Evolutionary conservation across 2,113 vertebrate species (phyloP).

Genomic region (Dendrocopos noguchii): DNA sequence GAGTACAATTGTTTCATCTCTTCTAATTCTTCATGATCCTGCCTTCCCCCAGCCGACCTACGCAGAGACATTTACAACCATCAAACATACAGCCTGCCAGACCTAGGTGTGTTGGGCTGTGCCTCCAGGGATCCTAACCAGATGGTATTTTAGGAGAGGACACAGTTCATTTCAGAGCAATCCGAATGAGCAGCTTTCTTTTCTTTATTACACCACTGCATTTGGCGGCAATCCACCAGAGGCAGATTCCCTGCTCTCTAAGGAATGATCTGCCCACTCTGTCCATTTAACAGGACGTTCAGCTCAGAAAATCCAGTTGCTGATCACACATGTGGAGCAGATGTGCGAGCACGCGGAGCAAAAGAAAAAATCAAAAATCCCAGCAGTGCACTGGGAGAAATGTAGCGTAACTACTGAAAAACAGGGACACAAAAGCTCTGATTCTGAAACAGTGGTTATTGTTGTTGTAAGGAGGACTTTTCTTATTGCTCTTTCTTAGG

Average conservation of each 20-base stretch:
- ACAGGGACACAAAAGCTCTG: constrained; percentile 73
- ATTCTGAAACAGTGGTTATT: constrained; percentile 72
- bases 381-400: constrained; percentile 78
- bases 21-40: constrained; percentile 65
- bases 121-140: constrained; percentile 76
- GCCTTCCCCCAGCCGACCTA: constrained; percentile 61
- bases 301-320: constrained; percentile 73
- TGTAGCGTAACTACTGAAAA: constrained; percentile 80
- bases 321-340: constrained; percentile 84
- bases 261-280: constrained; percentile 82
- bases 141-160: constrained; percentile 83
- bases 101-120: constrained; percentile 75
- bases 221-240: constrained; percentile 80
- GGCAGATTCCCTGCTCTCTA: constrained; percentile 79
- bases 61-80: constrained; percentile 69
- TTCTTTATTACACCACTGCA: constrained; percentile 79
- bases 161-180: constrained; percentile 84
- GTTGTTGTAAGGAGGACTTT: constrained; percentile 68
- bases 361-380: constrained; percentile 79
- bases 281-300: constrained; percentile 83
- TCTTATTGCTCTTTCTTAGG: constrained; percentile 68
- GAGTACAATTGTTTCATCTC: constrained; percentile 57
- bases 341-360: constrained; percentile 80
- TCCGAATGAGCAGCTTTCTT: constrained; percentile 78
- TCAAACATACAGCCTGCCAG: constrained; percentile 68